These are phyloP conservation scores for Nibea albiflora DNA, from an alignment of 2,113 vertebrate species.

Conservation along the genomic window DNA sequence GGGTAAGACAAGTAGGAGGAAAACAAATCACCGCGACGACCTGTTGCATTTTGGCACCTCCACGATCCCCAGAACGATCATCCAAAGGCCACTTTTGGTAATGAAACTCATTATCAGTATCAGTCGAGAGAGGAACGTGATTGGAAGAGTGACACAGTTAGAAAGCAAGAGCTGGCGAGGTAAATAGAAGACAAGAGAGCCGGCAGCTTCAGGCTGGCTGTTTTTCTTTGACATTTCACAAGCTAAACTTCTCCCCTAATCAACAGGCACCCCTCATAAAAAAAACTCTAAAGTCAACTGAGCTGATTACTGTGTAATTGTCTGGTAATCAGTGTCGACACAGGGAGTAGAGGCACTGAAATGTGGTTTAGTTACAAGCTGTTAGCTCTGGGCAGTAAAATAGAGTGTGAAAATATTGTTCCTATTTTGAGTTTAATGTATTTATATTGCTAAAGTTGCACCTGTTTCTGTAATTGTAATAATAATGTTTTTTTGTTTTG, in stretches of 20 bases:
- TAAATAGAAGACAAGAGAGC: constrained; percentile 6
- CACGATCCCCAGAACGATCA: neutral
- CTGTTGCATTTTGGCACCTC: constrained; percentile 20
- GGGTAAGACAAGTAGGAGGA: neutral
- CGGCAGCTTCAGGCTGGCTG: neutral
- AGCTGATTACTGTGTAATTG: constrained; percentile 40
- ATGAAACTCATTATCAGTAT: constrained; percentile 35
- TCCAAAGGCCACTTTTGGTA: constrained; percentile 19
- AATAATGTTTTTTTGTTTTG: no score
- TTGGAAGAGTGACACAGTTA: neutral
- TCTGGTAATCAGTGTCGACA: constrained; percentile 32
- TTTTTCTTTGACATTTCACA: constrained; percentile 35
- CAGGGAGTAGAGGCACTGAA: constrained; percentile 11
- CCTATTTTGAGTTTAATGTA: neutral
- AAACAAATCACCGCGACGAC: constrained; percentile 7
- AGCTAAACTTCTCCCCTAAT: constrained; percentile 21
- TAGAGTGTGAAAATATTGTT: neutral
- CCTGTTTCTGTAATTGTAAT: neutral
- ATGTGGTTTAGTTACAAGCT: constrained; percentile 8
- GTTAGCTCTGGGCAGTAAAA: neutral
- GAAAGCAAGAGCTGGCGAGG: neutral
- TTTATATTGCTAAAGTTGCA: neutral
- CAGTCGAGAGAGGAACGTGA: neutral
- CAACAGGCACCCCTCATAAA: constrained; percentile 17
- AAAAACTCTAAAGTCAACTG: neutral